Evolutionary conservation across 1,140 invertebrate genomes (phyloP).

Genomic region (Caerostris extrusa): DNA sequence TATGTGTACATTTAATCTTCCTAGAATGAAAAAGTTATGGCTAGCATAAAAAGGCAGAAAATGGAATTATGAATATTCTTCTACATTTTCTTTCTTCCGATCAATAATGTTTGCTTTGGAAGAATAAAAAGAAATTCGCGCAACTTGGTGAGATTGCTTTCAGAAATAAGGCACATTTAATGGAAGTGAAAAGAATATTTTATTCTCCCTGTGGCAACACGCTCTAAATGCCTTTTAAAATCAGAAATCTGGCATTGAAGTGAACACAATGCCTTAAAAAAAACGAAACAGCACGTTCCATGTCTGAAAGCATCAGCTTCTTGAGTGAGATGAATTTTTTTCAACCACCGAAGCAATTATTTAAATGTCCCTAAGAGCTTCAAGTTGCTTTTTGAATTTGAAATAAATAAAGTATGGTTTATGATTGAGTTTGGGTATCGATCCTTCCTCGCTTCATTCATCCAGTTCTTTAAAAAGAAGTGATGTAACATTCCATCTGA

Average conservation of each 20-base stretch:
- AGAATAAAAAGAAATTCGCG: background rate
- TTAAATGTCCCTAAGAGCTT: too few relatives aligned
- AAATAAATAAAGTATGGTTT: too few relatives aligned
- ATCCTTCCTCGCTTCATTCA: too few relatives aligned
- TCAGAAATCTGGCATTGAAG: background rate
- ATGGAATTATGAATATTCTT: background rate
- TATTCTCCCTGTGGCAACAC: background rate
- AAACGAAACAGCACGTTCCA: too few relatives aligned
- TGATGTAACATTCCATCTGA: too few relatives aligned
- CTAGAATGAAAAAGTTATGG: background rate
- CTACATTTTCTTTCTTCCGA: background rate
- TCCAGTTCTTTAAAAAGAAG: too few relatives aligned
- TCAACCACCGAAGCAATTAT: too few relatives aligned
- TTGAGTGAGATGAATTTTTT: too few relatives aligned
- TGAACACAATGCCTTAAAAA: background rate
- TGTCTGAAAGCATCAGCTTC: too few relatives aligned
- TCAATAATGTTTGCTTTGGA: background rate
- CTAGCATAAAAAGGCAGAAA: background rate
- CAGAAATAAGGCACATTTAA: background rate
- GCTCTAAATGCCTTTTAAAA: background rate
- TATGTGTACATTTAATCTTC: too few relatives aligned
- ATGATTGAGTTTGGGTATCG: too few relatives aligned
- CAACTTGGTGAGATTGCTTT: background rate
- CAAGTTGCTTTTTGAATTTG: too few relatives aligned
- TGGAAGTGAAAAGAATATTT: constrained; percentile 6